Evolutionary conservation across 1,140 invertebrate genomes (phyloP).

Genomic region (Ganaspis sp.): DNA sequence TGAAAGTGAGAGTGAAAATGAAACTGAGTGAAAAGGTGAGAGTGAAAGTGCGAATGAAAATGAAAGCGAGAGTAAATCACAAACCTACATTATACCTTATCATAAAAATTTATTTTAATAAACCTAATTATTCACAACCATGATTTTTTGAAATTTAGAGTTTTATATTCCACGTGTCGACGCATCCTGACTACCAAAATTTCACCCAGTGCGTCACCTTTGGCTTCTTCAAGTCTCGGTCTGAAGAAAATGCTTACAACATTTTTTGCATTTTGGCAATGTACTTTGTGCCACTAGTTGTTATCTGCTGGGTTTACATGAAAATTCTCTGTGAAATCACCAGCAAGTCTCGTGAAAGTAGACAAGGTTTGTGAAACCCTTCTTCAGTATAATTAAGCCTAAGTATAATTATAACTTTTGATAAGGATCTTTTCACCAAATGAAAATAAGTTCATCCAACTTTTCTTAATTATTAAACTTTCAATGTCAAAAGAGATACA

Average conservation of each 20-base stretch:
- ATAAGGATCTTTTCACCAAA: too few species aligned
- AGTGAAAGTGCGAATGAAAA: too few species aligned
- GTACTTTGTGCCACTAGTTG: slow-evolving; percentile 85
- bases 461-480: background rate
- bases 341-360: slow-evolving; percentile 80
- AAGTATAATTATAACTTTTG: too few species aligned
- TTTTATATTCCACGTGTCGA: slow-evolving; percentile 84
- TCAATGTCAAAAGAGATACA: background rate
- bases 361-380: slow-evolving; percentile 50
- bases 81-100: too few species aligned
- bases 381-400: slow-evolving; percentile 9
- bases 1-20: too few species aligned
- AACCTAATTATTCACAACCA: too few species aligned
- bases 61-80: too few species aligned
- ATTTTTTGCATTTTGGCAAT: slow-evolving; percentile 85
- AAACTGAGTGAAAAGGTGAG: too few species aligned
- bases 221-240: slow-evolving; percentile 80
- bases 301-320: slow-evolving; percentile 85
- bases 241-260: slow-evolving; percentile 85
- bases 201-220: slow-evolving; percentile 89
- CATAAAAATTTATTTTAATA: too few species aligned
- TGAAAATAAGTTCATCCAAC: too few species aligned
- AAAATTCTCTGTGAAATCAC: slow-evolving; percentile 86
- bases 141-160: slow-evolving; percentile 80
- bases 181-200: slow-evolving; percentile 80